phyloP scores from a whole-genome alignment of 2,113 vertebrate species.

The Bungarus multicinctus region DNA sequence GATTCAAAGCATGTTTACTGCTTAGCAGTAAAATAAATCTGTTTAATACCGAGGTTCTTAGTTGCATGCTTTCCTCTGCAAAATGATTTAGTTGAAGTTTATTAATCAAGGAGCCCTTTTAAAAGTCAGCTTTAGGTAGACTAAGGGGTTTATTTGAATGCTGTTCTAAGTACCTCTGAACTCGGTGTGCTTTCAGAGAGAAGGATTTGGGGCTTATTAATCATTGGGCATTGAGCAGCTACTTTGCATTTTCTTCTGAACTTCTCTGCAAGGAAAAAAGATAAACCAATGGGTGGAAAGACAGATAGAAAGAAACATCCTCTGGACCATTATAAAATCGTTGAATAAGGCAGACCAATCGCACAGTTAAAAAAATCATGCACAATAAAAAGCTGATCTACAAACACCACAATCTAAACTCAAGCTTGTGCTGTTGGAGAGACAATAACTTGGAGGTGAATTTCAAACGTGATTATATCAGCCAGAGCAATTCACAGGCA shows the following conservation, averaged over 20 bases:
- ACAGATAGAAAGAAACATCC: not conserved
- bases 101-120: not conserved
- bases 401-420: not conserved
- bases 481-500: constrained; percentile 31
- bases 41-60: not conserved
- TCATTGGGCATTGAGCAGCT: not conserved
- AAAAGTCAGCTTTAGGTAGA: not conserved
- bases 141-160: not conserved
- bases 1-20: not conserved
- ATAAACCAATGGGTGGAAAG: not conserved
- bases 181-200: not conserved
- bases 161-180: not conserved
- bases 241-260: not conserved
- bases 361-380: not conserved
- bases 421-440: not conserved
- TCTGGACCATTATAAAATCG: not conserved
- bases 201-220: not conserved
- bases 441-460: not conserved
- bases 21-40: not conserved
- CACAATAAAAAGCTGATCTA: not conserved
- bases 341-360: not conserved
- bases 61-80: not conserved
- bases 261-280: not conserved
- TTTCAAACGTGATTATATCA: not conserved
- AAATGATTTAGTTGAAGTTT: not conserved